These are phyloP conservation scores for Leptogaster cylindrica DNA, from an alignment of 2,888 invertebrate species.

Conservation along the genomic window DNA sequence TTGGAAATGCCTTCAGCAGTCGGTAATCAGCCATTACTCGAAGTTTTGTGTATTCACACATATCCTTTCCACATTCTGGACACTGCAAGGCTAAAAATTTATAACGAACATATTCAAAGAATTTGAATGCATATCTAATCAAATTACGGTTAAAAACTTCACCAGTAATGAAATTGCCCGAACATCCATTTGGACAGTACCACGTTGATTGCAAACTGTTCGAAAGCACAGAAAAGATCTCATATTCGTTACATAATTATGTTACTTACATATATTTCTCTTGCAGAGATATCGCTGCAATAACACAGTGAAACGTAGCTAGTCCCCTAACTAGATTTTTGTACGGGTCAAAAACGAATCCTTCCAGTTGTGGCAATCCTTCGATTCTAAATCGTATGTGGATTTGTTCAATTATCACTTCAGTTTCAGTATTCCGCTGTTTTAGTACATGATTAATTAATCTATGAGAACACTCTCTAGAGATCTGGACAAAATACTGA, in stretches of 20 bases:
- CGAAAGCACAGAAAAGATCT: too few relatives aligned
- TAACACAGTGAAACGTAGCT: constrained; percentile 53
- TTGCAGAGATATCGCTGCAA: constrained; percentile 54
- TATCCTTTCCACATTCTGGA: constrained; percentile 52
- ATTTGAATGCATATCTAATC: not conserved
- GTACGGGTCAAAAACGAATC: constrained; percentile 34
- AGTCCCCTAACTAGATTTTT: constrained; percentile 49
- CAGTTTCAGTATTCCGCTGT: not conserved
- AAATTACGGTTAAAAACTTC: constrained; percentile 18
- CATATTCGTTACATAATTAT: too few relatives aligned
- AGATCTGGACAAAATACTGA: constrained; percentile 7
- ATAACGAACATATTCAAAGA: not conserved
- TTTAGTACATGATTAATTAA: not conserved
- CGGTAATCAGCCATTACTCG: constrained; percentile 53
- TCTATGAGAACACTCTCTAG: constrained; percentile 4
- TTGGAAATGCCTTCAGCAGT: constrained; percentile 54
- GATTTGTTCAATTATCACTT: constrained; percentile 31
- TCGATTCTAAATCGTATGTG: constrained; percentile 38
- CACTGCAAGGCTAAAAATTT: constrained; percentile 54
- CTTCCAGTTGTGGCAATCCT: not conserved
- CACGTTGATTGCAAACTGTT: constrained; percentile 58
- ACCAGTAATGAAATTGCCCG: constrained; percentile 54
- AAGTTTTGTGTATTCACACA: constrained; percentile 57
- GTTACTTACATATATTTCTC: constrained; percentile 54
- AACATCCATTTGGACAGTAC: constrained; percentile 57